Percentiles rank a stretch among this genome's conserved stretches.
These are phyloP conservation scores for Acrocephalus scirpaceus DNA, from an alignment of 2,797 vertebrate species.

Conservation along the genomic window DNA sequence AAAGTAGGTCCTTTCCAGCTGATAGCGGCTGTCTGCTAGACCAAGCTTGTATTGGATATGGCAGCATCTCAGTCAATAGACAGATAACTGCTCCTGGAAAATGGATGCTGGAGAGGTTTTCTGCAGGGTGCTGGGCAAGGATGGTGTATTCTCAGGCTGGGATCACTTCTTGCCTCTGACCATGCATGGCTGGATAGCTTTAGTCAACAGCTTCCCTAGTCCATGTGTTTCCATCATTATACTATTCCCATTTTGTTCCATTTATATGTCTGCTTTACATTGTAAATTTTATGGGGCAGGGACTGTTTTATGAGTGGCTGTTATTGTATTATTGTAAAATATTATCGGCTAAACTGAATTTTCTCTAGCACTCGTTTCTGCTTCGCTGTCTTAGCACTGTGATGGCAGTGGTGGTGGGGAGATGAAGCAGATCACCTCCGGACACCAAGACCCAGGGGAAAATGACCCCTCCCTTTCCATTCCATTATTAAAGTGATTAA, in stretches of 20 bases:
- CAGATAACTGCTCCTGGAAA: background rate
- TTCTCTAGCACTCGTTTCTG: slow-evolving; percentile 7
- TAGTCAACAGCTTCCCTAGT: background rate
- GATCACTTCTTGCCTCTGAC: background rate
- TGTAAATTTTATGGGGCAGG: slow-evolving; percentile 54
- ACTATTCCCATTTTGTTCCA: slow-evolving; percentile 20
- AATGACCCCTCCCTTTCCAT: background rate
- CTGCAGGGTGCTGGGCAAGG: background rate
- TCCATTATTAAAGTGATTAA: background rate
- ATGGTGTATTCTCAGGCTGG: background rate
- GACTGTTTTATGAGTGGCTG: slow-evolving; percentile 31
- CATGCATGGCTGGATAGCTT: background rate
- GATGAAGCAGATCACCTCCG: background rate
- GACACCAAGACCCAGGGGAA: background rate
- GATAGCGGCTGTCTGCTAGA: background rate
- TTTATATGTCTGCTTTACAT: slow-evolving; percentile 52
- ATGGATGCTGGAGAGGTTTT: background rate
- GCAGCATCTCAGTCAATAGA: background rate
- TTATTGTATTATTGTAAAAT: slow-evolving; percentile 44
- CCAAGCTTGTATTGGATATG: background rate
- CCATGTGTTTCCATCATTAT: background rate
- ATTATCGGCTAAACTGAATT: slow-evolving; percentile 33
- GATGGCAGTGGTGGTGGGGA: background rate
- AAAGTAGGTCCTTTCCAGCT: background rate
- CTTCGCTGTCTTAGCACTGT: background rate